These are phyloP conservation scores for Brachionus paranguensis DNA, from an alignment of 1,140 invertebrate species.

Conservation along the genomic window DNA sequence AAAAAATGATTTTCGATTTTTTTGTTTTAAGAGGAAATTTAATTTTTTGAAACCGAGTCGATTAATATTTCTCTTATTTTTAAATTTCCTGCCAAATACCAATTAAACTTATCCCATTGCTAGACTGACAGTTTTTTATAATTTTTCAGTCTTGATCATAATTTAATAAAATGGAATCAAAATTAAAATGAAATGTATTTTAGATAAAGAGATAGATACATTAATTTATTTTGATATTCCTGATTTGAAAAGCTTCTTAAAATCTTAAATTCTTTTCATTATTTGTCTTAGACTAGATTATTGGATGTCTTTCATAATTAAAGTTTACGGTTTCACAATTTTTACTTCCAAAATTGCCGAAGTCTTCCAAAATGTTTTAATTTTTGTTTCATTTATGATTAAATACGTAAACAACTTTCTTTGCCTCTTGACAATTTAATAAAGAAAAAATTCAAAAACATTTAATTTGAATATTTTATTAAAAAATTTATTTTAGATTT, in stretches of 20 bases:
- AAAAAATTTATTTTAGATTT: neutral
- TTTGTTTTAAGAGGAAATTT: neutral
- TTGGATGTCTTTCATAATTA: neutral
- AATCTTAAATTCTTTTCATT: neutral
- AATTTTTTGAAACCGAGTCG: neutral
- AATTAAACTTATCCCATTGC: neutral
- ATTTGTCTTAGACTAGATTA: neutral
- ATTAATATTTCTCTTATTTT: neutral
- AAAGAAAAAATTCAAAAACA: neutral
- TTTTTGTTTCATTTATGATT: neutral
- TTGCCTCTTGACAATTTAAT: neutral
- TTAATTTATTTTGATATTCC: neutral
- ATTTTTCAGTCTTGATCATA: neutral
- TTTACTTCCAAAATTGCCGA: neutral
- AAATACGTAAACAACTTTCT: neutral
- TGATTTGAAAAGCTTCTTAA: neutral
- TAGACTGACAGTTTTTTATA: neutral
- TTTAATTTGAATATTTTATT: neutral
- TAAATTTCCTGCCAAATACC: neutral
- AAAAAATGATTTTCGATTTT: neutral
- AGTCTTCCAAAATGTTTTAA: no score
- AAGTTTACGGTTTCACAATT: neutral
- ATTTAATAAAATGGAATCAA: neutral
- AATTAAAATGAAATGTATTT: neutral
- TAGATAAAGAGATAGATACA: neutral